These are phyloP conservation scores for Listronotus bonariensis DNA, from an alignment of 1,140 invertebrate genomes.

Conservation along the genomic window DNA sequence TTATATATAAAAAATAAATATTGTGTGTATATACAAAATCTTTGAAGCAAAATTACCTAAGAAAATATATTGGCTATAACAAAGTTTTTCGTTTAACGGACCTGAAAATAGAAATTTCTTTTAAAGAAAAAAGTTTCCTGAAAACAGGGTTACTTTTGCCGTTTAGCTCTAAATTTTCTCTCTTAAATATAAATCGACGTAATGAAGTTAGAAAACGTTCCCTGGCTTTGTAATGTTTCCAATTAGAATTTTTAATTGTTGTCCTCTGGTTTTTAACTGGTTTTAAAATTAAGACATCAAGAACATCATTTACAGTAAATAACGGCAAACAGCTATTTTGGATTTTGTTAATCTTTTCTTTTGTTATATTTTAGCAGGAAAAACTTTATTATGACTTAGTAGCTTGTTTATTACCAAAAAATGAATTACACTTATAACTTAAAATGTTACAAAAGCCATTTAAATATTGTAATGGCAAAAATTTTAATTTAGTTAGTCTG, in stretches of 20 bases:
- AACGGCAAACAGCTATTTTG: conserved; percentile 1
- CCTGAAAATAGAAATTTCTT: conserved; percentile 25
- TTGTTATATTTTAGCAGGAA: neutral
- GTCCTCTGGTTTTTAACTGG: conserved; percentile 26
- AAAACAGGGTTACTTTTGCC: conserved; percentile 25
- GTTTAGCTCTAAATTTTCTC: conserved; percentile 21
- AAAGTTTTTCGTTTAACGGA: conserved; percentile 17
- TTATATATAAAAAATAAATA: neutral
- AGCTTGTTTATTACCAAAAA: too few species aligned
- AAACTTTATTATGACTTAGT: too few species aligned
- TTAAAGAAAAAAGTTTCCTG: conserved; percentile 22
- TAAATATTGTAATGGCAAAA: too few species aligned
- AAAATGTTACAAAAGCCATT: too few species aligned
- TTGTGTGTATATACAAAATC: too few species aligned
- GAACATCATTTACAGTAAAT: conserved; percentile 17
- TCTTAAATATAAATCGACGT: conserved; percentile 26
- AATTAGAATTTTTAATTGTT: conserved; percentile 26
- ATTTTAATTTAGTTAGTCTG: too few species aligned
- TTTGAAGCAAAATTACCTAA: conserved; percentile 10
- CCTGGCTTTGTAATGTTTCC: conserved; percentile 26
- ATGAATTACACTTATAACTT: too few species aligned
- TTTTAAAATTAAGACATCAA: conserved; percentile 22
- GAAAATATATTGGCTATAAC: conserved; percentile 19
- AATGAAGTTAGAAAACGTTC: conserved; percentile 32
- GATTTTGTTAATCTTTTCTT: neutral